Percentiles rank a stretch among this genome's conserved stretches.
phyloP scores from a whole-genome alignment of 1,140 invertebrate genomes.

The Lepidurus couesii region DNA sequence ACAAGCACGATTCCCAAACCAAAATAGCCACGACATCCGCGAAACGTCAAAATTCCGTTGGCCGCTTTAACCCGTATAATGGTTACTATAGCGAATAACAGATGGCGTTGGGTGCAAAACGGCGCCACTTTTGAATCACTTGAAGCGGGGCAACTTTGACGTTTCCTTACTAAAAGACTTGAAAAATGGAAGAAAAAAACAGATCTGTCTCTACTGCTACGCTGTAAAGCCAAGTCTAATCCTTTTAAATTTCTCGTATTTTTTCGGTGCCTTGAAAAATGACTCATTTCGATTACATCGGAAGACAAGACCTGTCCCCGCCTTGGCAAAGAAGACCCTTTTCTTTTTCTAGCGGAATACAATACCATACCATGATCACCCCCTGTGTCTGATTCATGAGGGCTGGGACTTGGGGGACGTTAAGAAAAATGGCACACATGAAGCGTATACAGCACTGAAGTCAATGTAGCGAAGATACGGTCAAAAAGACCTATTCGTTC shows the following conservation, averaged over 20 bases:
- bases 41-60: too few species aligned
- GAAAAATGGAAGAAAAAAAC: too few species aligned
- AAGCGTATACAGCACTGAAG: conserved; percentile 10
- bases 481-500: neutral
- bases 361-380: conserved; percentile 12
- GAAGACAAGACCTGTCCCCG: neutral
- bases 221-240: too few species aligned
- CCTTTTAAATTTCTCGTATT: neutral
- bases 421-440: conserved; percentile 15
- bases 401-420: neutral
- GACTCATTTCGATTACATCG: neutral
- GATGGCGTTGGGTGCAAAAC: too few species aligned
- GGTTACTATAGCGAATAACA: too few species aligned
- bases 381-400: conserved; percentile 9
- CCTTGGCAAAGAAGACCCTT: neutral
- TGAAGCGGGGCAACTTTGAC: too few species aligned
- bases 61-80: too few species aligned
- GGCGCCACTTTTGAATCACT: too few species aligned
- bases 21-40: too few species aligned
- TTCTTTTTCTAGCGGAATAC: neutral
- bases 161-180: too few species aligned
- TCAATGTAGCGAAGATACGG: conserved; percentile 21
- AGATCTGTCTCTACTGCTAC: too few species aligned
- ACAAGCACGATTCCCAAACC: too few species aligned
- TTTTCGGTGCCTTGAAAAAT: neutral